These are phyloP conservation scores for Callimorpha dominula DNA, from an alignment of 2,888 invertebrate species.

Conservation along the genomic window DNA sequence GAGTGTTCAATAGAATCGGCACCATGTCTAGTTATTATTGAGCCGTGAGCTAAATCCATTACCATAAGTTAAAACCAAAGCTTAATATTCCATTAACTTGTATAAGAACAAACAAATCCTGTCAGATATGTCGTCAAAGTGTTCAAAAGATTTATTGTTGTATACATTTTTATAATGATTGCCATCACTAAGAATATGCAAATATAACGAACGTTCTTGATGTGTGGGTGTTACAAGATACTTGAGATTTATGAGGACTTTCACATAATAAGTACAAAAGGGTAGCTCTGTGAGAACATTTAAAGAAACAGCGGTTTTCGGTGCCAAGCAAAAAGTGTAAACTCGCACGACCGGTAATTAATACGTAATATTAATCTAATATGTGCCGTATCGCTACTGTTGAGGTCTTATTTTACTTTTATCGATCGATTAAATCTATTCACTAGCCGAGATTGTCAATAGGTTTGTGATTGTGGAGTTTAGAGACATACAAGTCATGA, in stretches of 20 bases:
- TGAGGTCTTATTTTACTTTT: no score
- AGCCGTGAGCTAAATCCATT: no score
- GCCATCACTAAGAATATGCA: slow-evolving; percentile 50
- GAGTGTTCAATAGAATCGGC: no score
- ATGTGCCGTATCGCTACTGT: no score
- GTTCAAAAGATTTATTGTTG: slow-evolving; percentile 25
- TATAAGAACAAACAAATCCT: slow-evolving; percentile 24
- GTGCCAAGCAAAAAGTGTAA: not conserved
- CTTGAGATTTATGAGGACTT: not conserved
- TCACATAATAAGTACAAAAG: not conserved
- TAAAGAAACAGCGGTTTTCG: not conserved
- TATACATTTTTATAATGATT: slow-evolving; percentile 16
- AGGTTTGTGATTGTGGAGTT: no score
- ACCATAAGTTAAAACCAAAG: not conserved
- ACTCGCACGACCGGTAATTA: not conserved
- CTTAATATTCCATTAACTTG: not conserved
- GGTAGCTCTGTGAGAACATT: not conserved
- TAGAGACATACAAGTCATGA: no score
- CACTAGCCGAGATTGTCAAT: no score
- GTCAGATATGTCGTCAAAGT: slow-evolving; percentile 28
- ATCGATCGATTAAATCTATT: no score
- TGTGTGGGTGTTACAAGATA: not conserved
- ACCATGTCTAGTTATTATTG: no score
- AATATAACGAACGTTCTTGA: slow-evolving; percentile 41
- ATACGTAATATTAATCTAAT: no score